Evolutionary conservation across 2,888 invertebrate genomes (phyloP).

Genomic region (Drosophila subsilvestris): DNA sequence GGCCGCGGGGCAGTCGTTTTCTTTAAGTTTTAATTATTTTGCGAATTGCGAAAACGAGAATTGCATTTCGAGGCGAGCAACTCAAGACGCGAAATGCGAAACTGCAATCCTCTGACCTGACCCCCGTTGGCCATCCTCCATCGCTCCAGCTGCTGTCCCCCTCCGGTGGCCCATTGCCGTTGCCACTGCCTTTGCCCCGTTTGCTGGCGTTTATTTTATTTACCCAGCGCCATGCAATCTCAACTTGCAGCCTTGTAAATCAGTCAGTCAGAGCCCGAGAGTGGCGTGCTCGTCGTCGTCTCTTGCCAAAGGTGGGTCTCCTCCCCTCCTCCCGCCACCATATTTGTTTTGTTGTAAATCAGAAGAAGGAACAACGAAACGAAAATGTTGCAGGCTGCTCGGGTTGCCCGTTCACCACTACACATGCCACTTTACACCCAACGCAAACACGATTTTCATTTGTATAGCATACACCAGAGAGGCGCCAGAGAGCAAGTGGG

Average conservation of each 20-base stretch:
- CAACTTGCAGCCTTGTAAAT: slow-evolving; percentile 80
- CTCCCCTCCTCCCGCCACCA: slow-evolving; percentile 41
- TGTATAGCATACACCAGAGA: slow-evolving; percentile 66
- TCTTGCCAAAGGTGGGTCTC: slow-evolving; percentile 49
- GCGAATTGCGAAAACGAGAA: slow-evolving; percentile 78
- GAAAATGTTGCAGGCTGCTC: slow-evolving; percentile 56
- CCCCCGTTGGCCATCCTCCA: slow-evolving; percentile 20
- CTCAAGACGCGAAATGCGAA: slow-evolving; percentile 46
- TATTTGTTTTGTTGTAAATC: slow-evolving; percentile 82
- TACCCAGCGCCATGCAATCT: slow-evolving; percentile 79
- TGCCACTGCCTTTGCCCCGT: not conserved
- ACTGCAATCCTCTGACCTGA: slow-evolving; percentile 38
- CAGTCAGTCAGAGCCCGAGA: slow-evolving; percentile 63
- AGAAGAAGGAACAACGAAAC: slow-evolving; percentile 69
- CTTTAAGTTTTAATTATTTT: slow-evolving; percentile 78
- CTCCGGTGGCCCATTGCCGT: no score
- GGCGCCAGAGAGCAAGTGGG: slow-evolving; percentile 2
- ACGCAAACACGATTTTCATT: slow-evolving; percentile 78
- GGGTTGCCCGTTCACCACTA: slow-evolving; percentile 54
- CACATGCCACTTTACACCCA: slow-evolving; percentile 79
- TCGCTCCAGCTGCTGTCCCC: not conserved
- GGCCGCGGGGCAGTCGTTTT: slow-evolving; percentile 53
- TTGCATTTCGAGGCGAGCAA: slow-evolving; percentile 68
- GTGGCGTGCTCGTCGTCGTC: slow-evolving; percentile 13
- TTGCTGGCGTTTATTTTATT: slow-evolving; percentile 76